A percentile compares a stretch with the other conserved stretches of the same genome.
Evolutionary conservation across 2,113 vertebrate species (phyloP).

Genomic region (Indicator maculatus): DNA sequence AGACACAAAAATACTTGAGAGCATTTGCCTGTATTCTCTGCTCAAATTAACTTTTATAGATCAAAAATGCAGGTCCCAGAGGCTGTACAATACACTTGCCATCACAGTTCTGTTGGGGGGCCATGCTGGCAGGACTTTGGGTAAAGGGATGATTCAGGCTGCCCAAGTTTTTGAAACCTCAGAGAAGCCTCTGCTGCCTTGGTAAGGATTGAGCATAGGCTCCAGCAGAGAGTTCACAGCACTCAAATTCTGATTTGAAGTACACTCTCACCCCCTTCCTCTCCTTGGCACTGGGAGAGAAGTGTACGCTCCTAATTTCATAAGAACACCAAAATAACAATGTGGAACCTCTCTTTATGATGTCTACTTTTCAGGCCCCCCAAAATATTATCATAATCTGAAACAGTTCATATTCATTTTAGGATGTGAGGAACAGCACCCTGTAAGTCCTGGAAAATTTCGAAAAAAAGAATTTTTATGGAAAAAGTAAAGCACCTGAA

Average conservation of each 20-base stretch:
- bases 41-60: not conserved
- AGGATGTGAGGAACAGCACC: not conserved
- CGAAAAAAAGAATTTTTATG: not conserved
- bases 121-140: not conserved
- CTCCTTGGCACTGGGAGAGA: not conserved
- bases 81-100: not conserved
- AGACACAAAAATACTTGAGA: not conserved
- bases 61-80: not conserved
- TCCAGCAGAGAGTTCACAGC: not conserved
- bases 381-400: not conserved
- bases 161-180: no score
- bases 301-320: not conserved
- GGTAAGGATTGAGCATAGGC: fast-evolving
- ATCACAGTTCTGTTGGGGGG: not conserved
- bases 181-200: not conserved
- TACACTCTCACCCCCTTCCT: not conserved
- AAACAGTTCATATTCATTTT: not conserved
- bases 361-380: not conserved
- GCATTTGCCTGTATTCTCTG: not conserved
- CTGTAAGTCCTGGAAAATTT: not conserved
- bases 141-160: not conserved
- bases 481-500: not conserved
- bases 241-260: not conserved
- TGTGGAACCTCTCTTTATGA: fast-evolving
- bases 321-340: not conserved